A percentile compares a stretch with the other conserved stretches of the same genome.
Conservation (phyloP, 1,140 invertebrate genomes). For the Manduca sexta region DNA sequence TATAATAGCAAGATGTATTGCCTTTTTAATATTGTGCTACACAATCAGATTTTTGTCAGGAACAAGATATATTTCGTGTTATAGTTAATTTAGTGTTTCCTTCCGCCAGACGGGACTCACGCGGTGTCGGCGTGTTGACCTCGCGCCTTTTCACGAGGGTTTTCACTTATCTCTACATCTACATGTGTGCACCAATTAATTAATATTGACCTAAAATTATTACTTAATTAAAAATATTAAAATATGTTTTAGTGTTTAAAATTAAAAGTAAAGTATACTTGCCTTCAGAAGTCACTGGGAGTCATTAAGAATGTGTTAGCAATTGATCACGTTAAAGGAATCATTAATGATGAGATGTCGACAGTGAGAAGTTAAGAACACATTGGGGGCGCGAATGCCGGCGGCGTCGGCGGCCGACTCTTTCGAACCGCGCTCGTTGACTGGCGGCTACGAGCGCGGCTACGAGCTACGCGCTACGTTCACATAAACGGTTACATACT, state of each 20-base stretch:
- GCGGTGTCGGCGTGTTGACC: slow-evolving; percentile 14
- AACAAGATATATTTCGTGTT: background rate
- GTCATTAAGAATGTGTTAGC: background rate
- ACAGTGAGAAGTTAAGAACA: slow-evolving; percentile 15
- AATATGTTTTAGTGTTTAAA: no score
- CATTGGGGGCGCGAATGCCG: slow-evolving; percentile 3
- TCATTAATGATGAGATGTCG: slow-evolving; percentile 6
- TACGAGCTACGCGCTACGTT: slow-evolving; percentile 39
- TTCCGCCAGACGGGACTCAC: slow-evolving; percentile 9
- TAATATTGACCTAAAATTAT: no score
- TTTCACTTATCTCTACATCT: background rate
- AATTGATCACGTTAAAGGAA: slow-evolving; percentile 2
- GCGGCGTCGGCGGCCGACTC: slow-evolving; percentile 32
- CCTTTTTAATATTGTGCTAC: no score
- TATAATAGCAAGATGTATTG: no score
- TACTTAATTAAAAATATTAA: no score
- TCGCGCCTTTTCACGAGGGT: slow-evolving; percentile 10
- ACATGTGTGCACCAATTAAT: background rate
- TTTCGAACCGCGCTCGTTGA: slow-evolving; percentile 43
- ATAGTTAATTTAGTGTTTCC: slow-evolving; percentile 6
- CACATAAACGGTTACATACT: slow-evolving; percentile 11
- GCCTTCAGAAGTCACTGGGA: no score
- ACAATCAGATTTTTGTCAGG: no score
- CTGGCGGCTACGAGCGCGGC: slow-evolving; percentile 29
- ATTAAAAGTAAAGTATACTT: no score